These are phyloP conservation scores for Anisognathus igniventris DNA, from an alignment of 2,797 vertebrate species.

Conservation along the genomic window DNA sequence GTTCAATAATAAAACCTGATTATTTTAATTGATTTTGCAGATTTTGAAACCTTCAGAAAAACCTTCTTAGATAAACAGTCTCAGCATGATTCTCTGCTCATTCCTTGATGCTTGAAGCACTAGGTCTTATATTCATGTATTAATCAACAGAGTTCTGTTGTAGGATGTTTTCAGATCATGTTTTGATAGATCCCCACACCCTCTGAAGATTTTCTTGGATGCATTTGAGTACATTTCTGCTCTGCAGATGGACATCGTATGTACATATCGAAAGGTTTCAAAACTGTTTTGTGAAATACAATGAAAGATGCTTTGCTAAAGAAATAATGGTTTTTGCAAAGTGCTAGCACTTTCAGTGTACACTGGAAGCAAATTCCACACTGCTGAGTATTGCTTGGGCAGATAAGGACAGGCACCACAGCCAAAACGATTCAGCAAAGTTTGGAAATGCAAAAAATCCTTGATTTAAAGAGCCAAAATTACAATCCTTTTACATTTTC, in stretches of 20 bases:
- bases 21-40: slow-evolving; percentile 38
- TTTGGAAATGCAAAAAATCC: neutral
- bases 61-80: neutral
- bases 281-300: neutral
- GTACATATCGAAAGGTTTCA: neutral
- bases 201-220: neutral
- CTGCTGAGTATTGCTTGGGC: slow-evolving; percentile 60
- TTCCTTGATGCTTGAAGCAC: neutral
- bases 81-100: neutral
- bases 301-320: neutral
- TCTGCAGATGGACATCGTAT: neutral
- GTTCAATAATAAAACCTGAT: neutral
- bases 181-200: neutral
- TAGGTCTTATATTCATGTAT: neutral
- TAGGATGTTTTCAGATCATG: neutral
- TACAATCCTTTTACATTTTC: slow-evolving; percentile 5
- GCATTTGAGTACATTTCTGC: neutral
- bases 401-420: slow-evolving; percentile 46
- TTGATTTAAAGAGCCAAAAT: slow-evolving; percentile 25
- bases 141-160: neutral
- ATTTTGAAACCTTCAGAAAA: neutral
- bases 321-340: slow-evolving; percentile 37
- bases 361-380: slow-evolving; percentile 54
- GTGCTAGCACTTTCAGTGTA: neutral
- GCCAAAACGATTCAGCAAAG: slow-evolving; percentile 62